Evolutionary conservation across 2,113 vertebrate species (phyloP), one percentile per base, ranked within the genome.

Genomic region (Columbina picui): DNA sequence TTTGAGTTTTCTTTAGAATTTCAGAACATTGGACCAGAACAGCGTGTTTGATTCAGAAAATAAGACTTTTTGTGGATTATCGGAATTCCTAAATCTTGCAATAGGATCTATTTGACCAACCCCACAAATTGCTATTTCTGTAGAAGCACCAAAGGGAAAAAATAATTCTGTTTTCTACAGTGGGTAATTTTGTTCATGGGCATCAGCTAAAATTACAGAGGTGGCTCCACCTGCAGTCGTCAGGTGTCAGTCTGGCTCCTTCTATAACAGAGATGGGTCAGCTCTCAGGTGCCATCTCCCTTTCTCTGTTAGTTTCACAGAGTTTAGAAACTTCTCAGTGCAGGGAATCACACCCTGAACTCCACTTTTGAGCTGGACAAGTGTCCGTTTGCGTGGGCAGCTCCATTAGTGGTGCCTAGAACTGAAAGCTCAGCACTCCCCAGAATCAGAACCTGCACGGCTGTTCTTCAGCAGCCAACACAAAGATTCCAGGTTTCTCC

Each of bases 191-290:
- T 67, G 63, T 34, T 80, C 36, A 1, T 22, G 43, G 2, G 5
- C 50, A 27, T 13, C 56, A 57, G 39, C n/a, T 15, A 9, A 26
- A 74, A 21, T 32, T 41, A 3, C 43, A 52, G n/a, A 10, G 45
- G 6, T 32, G 32, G 32, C 12, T 84, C 68, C 1, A 16, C 30
- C 52, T 79, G 30, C 53, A 27, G 7, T 3, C 36, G n/a, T 12
- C 23, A 8, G 26, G 39, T 50, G 22, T 30, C 16, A 36, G 6
- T 43, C 23, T 36, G n/a, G 52, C 5, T 71, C 26, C n/a, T 78
- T 18, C 53, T 82, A 7, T 1, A 3, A 3, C 0, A 0, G 47
- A 4, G 63, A 41, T 10, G 29, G 30, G 22, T 9, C 2, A 1
- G 0, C 12, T 27, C 15, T 3, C 25, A 32, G 17, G 13, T 12